Evolutionary conservation across 2,888 invertebrate species (phyloP).

Genomic region (Drosophila diplacantha): DNA sequence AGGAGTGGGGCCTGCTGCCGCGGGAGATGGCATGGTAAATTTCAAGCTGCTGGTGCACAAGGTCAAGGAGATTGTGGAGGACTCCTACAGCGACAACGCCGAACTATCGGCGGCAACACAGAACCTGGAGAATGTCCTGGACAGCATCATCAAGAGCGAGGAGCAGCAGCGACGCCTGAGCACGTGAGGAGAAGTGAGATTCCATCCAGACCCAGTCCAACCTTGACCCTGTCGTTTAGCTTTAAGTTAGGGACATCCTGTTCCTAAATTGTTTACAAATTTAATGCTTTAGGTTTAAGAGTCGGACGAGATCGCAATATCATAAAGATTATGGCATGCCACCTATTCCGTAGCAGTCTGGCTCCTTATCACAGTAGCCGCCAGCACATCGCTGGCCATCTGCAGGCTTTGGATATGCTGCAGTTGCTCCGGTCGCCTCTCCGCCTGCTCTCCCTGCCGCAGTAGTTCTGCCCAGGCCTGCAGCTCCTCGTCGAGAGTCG

Average conservation of each 20-base stretch:
- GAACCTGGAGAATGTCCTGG: slow-evolving; percentile 76
- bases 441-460: not conserved
- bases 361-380: slow-evolving; percentile 43
- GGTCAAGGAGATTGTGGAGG: slow-evolving; percentile 77
- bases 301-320: slow-evolving; percentile 4
- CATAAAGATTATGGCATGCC: not conserved
- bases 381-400: slow-evolving; percentile 52
- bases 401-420: slow-evolving; percentile 45
- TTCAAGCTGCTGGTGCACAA: slow-evolving; percentile 75
- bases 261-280: not conserved
- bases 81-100: slow-evolving; percentile 77
- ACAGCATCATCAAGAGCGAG: slow-evolving; percentile 75
- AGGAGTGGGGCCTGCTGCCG: too few species aligned
- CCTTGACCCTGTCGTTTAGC: not conserved
- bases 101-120: slow-evolving; percentile 77
- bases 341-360: slow-evolving; percentile 6
- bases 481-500: slow-evolving; percentile 64
- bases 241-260: not conserved
- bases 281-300: not conserved
- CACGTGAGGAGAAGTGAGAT: slow-evolving; percentile 9
- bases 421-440: not conserved
- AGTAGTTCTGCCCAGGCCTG: slow-evolving; percentile 32
- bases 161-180: slow-evolving; percentile 71
- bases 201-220: slow-evolving; percentile 26
- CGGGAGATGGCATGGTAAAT: slow-evolving; percentile 64